Evolutionary conservation across 2,888 invertebrate genomes (phyloP), one percentile per base, ranked within the genome.

Genomic region (Parascotia fuliginaria): DNA sequence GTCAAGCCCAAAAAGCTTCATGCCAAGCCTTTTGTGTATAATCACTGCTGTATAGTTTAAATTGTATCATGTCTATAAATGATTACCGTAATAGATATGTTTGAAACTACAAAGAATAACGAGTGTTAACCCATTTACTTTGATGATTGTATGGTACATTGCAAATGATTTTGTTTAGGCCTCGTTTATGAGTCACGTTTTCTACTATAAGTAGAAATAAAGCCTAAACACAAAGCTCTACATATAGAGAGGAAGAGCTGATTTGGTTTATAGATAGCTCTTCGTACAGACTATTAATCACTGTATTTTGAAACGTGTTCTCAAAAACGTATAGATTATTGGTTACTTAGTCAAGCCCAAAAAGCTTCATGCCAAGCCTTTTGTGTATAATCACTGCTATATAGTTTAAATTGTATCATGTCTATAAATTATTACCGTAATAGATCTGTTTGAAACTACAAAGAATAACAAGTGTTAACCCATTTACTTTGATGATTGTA

Each of bases 291-390:
- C 53, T 42, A 68, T 66, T 59, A 65, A 72, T 61, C 60, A 60
- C 37, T 52, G 58, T 66, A 63, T 70, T 73, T 66, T 64, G 60
- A 70, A 68, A 70, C 62, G 60, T 43, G 65, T 61, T 60, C 57
- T 44, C 41, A 49, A 60, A 56, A 46, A 43, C 32, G 38, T 40
- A 28, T 29, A 52, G 58, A 65, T 68, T 66, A 71, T 74, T 43
- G 52, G 59, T 45, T 55, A 58, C 54, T 70, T 65, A 59, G 50
- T 73, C 68, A 73, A 50, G 54, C 27, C 32, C 36, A 42, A 40
- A 36, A 22, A 33, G 39, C 44, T 40, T 31, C 41, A 56, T 48
- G 40, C 42, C 42, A 51, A 50, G 50, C 36, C 34, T 51, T 55
- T 41, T 46, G 42, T 24, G 37, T 34, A 43, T 12, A 36, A 29